phyloP scores from a whole-genome alignment of 2,797 vertebrate genomes.

The Acanthurus tractus region DNA sequence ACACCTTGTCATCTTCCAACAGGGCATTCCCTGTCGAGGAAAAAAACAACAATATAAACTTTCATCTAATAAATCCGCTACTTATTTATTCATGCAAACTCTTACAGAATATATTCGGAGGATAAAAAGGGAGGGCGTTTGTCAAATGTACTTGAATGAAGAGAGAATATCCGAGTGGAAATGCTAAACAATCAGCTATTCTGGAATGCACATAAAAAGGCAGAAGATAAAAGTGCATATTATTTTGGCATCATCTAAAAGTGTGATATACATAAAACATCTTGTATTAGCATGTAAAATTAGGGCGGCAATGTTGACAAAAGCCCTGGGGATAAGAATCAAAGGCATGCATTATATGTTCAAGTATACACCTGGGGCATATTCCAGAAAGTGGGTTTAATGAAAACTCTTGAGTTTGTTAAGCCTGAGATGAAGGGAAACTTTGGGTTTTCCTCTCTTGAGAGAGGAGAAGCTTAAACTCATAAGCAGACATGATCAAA shows the following conservation, averaged over 20 bases:
- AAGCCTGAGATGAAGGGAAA: no score
- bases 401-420: no score
- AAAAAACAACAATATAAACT: slow-evolving; percentile 17
- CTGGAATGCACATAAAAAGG: slow-evolving; percentile 55
- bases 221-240: slow-evolving; percentile 59
- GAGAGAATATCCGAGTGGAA: slow-evolving; percentile 40
- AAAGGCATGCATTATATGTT: slow-evolving; percentile 39
- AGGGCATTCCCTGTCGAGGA: slow-evolving; percentile 88
- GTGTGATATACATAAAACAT: slow-evolving; percentile 58
- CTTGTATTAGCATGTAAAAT: slow-evolving; percentile 66
- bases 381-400: no score
- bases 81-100: slow-evolving; percentile 48
- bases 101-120: slow-evolving; percentile 44
- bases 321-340: slow-evolving; percentile 47
- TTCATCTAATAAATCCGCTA: slow-evolving; percentile 17
- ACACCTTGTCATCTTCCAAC: slow-evolving; percentile 96
- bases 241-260: slow-evolving; percentile 57
- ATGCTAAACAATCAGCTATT: slow-evolving; percentile 60
- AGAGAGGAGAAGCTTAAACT: no score
- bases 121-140: slow-evolving; percentile 24
- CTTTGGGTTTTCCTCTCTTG: no score
- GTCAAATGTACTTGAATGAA: slow-evolving; percentile 47
- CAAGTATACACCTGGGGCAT: slow-evolving; percentile 22
- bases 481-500: no score
- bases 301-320: slow-evolving; percentile 55